Evolutionary conservation across 2,797 vertebrate species (phyloP), one percentile per base, ranked within the genome.

Genomic region (Gymnodraco acuticeps): DNA sequence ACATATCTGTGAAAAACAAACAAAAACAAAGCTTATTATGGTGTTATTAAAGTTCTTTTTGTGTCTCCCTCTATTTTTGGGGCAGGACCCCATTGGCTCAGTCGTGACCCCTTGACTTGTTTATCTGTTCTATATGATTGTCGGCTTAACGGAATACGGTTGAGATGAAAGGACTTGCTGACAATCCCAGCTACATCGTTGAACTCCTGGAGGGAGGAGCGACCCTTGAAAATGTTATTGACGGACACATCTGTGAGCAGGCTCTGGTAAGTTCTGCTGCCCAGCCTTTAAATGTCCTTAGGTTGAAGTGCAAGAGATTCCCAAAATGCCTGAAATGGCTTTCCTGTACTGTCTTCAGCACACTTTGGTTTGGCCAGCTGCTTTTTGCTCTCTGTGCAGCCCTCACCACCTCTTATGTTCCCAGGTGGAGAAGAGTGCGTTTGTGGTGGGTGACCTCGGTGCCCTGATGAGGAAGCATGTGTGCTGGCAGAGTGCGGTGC

Each of bases 151-250:
- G 97, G 97, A 99, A 97, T 96, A 99, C 97, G 96, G 96, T 96
- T 98, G 96, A 99, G 96, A 99, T 99, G 98, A 99, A 99, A 98
- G 98, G 97, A 97, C 95, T 99, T 87, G 90, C 95, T 88, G 97
- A 99, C 92, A 97, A 97, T 96, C 96, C 96, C 92, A 96, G 95
- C 96, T 98, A 97, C 94, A 95, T 95, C 78, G 94, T 99, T 94
- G 96, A 98, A 93, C 94, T 99, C 87, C 95, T 99, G 94, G 97
- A 97, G 94, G 96, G 96, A 95, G 95, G 97, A 93, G 94, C 96
- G 78, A 97, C 96, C 83, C 94, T 97, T 87, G 95, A 95, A 91
- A 96, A 97, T 95, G 96, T 99, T 83, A 96, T 99, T 87, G 97
- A 98, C 83, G 96, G 95, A 92, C 98, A 97, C 94, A 96, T 99